phyloP scores from a whole-genome alignment of 2,113 vertebrate genomes.

The Trogon melanurus region DNA sequence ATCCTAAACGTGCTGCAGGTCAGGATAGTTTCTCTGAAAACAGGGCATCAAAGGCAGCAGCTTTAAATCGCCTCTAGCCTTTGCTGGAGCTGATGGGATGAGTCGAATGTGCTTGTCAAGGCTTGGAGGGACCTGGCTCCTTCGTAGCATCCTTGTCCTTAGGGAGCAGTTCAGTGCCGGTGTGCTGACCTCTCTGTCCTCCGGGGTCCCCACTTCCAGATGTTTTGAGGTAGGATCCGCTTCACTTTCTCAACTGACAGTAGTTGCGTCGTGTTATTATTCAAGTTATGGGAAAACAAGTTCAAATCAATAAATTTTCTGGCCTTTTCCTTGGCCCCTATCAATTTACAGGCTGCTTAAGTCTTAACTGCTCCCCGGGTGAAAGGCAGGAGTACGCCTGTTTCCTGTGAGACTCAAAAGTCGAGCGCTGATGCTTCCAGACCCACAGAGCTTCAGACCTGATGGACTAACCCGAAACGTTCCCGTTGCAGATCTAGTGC shows the following conservation, averaged over 20 bases:
- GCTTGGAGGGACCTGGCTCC: not conserved
- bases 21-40: not conserved
- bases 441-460: not conserved
- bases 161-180: not conserved
- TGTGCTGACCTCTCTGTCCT: not conserved
- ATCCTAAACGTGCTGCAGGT: not conserved
- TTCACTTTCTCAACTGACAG: not conserved
- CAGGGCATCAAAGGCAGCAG: not conserved
- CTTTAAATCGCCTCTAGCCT: not conserved
- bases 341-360: not conserved
- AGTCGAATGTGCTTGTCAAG: not conserved
- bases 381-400: not conserved
- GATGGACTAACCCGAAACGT: not conserved
- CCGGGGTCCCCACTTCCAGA: not conserved
- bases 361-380: not conserved
- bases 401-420: not conserved
- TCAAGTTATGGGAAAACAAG: not conserved
- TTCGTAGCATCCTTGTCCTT: not conserved
- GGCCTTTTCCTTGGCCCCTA: not conserved
- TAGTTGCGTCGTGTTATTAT: not conserved
- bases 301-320: not conserved
- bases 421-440: not conserved
- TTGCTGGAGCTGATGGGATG: not conserved
- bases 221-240: fast-evolving
- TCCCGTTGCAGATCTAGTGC: not conserved